Evolutionary conservation across 1,140 invertebrate genomes (phyloP), one percentile per base, ranked within the genome.

Genomic region (Drosophila tristis): DNA sequence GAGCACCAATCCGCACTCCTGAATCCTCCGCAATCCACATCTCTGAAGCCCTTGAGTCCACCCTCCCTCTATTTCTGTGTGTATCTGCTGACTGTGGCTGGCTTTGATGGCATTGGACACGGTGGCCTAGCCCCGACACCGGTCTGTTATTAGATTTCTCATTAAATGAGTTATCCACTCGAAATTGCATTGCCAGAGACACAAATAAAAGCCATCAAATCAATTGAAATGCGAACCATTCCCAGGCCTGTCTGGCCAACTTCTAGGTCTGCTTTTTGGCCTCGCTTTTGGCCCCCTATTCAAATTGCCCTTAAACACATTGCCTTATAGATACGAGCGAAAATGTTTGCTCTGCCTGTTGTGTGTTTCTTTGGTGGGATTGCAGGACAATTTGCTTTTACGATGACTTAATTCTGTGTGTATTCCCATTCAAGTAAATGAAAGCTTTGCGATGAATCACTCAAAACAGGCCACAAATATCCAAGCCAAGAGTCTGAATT

Each of bases 131-230:
- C 11, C 35, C 60, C 61, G 26, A 51, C 50, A 57, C 50, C 11
- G 25, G 59, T 51, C 65, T 61, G 45, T 78, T 89, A 89, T 79
- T 86, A 71, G 67, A 81, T 81, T 85, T 85, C 74, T 74, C 81
- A 87, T 87, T 77, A 89, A 77, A 89, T 82, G 74, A 85, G 81
- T 78, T 80, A 86, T 84, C 67, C 63, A 60, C 79, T 82, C 66
- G 59, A 82, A 78, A 78, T 78, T 81, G 57, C 60, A 79, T 65
- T 70, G 50, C 44, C 59, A 55, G 59, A 56, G 58, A 61, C 73
- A 57, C 35, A 74, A 70, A 74, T 63, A 81, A 86, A 78, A 74
- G 74, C 74, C 68, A 87, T 78, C 66, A 63, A 64, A 73, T 76
- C 72, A 84, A 86, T 82, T 68, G 84, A 78, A 72, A 82, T 81